A percentile compares a stretch with the other conserved stretches of the same genome.
Evolutionary conservation across 2,797 vertebrate species (phyloP).

Genomic region (Anabacerthia variegaticeps): DNA sequence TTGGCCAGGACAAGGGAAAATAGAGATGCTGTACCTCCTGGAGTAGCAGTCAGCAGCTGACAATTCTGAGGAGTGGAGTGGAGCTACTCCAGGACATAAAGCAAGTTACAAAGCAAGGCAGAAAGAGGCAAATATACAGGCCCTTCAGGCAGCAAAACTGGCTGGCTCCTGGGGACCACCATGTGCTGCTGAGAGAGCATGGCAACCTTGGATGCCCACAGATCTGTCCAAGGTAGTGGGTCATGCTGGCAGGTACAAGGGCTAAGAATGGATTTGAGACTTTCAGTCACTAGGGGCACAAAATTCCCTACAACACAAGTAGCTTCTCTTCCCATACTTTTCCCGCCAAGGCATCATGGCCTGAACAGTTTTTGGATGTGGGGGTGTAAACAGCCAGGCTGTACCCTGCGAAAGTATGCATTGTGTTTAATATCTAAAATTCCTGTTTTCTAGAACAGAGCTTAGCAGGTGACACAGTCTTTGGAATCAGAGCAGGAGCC

Average conservation of each 20-base stretch:
- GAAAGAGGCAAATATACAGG: not conserved
- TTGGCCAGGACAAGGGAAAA: not conserved
- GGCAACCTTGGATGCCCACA: fast-evolving
- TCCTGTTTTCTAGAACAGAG: not conserved
- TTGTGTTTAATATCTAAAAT: not conserved
- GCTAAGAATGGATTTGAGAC: not conserved
- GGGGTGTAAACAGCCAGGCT: not conserved
- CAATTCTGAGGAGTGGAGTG: not conserved
- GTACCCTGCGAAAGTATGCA: not conserved
- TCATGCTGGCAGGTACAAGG: not conserved
- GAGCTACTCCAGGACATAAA: not conserved
- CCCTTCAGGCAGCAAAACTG: not conserved
- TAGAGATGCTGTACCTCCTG: not conserved
- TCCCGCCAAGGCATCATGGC: not conserved
- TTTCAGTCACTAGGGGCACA: not conserved
- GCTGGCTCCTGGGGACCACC: not conserved
- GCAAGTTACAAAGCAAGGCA: not conserved
- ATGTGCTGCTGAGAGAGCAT: not conserved
- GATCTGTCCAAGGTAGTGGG: not conserved
- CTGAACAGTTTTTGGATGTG: not conserved
- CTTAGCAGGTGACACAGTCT: not conserved
- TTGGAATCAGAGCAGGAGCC: not conserved
- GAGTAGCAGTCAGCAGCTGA: not conserved
- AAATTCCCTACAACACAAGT: not conserved
- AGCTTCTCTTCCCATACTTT: not conserved